Base-by-base conservation (phyloP, 2,888 invertebrate species). In the Chrysina gloriosa region DNA sequence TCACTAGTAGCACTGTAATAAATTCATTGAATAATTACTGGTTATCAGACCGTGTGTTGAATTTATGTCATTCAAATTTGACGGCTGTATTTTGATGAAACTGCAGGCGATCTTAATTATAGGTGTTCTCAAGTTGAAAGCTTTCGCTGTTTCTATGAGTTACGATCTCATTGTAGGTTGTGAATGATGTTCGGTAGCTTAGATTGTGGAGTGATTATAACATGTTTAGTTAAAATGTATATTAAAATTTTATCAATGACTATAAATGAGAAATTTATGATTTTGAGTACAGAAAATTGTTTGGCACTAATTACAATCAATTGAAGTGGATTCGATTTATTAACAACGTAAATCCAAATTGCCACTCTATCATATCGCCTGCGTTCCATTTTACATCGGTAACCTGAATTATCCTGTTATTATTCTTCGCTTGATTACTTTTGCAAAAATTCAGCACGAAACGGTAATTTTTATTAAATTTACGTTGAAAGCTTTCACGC, bases 401-500 rank as follows among this genome's bases (percentile, higher is more conserved):
- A 50, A 50, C 14, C 27, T 14, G 23, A 25, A n/a, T 23, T 36
- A 56, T 23, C n/a, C 14, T 23, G 6, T 39, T 36, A 9, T 14
- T 23, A 39, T 56, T 56, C 56, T n/a, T 11, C 25, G 16, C 3
- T 16, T 39, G 23, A 36, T 14, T 56, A 36, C 36, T 56, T 21
- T 56, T 21, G 21, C 6, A 36, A 21, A 39, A 56, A 9, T 56
- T 36, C 19, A 14, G 9, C 23, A 61, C 11, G 58, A 27, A 61
- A 42, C 25, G 27, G 16, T 42, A 9, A 42, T 23, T 61, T 61
- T 61, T 61, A 61, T 27, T 61, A 42, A 61, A 61, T 61, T 65
- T 56, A 42, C 54, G 56, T 45, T 65, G 45, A 52, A 56, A 65
- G 56, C 65, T 52, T 65, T 52, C 65, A 65, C 45, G 54, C 45